These are phyloP conservation scores for Ischnus inquisitorius DNA, from an alignment of 2,888 invertebrate genomes.

Conservation along the genomic window DNA sequence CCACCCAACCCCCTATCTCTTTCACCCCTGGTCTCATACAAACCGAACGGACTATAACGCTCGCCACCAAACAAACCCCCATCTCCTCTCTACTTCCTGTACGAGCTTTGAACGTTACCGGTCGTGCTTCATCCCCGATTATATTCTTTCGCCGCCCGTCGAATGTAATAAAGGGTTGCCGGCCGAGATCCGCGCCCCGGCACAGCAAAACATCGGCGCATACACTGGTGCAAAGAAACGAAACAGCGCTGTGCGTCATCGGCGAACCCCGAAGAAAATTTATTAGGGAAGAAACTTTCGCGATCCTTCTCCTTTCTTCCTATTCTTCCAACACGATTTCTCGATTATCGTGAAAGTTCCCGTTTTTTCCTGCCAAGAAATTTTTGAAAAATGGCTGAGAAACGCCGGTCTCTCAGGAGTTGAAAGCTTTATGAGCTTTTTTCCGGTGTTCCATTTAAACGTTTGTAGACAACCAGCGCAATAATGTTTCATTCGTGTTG, in stretches of 20 bases:
- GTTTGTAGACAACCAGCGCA: constrained; percentile 43
- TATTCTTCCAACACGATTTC: constrained; percentile 28
- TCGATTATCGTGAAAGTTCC: constrained; percentile 45
- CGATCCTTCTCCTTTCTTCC: constrained; percentile 8
- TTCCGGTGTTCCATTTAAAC: constrained; percentile 53
- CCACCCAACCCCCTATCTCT: neutral
- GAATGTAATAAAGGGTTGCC: constrained; percentile 63
- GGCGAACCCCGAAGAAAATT: constrained; percentile 21
- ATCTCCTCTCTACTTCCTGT: neutral
- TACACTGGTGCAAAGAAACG: neutral
- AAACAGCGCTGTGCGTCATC: constrained; percentile 9
- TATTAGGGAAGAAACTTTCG: constrained; percentile 26
- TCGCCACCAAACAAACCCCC: neutral
- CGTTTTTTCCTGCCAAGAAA: constrained; percentile 40
- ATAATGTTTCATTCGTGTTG: constrained; percentile 23
- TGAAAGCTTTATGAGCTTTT: constrained; percentile 58
- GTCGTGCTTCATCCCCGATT: constrained; percentile 40
- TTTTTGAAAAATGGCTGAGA: constrained; percentile 13
- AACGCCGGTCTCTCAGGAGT: neutral
- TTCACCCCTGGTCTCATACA: neutral
- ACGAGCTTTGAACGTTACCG: neutral
- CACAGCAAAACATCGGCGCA: constrained; percentile 43
- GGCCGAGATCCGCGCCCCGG: constrained; percentile 43
- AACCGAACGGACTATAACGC: constrained; percentile 10
- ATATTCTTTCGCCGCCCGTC: constrained; percentile 62